phyloP scores from a whole-genome alignment of 2,113 vertebrate species.

The Notechis scutatus region DNA sequence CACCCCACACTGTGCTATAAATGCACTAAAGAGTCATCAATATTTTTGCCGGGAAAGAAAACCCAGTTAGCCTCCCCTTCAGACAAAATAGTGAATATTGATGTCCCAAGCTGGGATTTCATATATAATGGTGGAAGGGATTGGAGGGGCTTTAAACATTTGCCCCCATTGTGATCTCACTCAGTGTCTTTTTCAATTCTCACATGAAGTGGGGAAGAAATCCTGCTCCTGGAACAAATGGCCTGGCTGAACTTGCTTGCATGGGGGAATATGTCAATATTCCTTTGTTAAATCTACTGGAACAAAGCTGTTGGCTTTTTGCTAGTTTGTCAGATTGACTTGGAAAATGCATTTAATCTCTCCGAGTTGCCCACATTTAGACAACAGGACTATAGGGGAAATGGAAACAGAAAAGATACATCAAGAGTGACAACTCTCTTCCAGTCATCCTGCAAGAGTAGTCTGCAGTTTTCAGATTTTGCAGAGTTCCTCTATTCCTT shows the following conservation, averaged over 20 bases:
- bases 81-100: background rate
- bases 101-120: background rate
- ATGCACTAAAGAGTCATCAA: background rate
- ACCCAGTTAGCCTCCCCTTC: background rate
- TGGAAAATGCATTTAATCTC: constrained; percentile 19
- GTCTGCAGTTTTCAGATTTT: background rate
- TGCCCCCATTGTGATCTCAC: background rate
- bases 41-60: background rate
- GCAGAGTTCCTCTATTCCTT: background rate
- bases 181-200: background rate
- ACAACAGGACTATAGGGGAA: background rate
- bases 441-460: background rate
- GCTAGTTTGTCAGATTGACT: background rate
- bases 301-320: background rate
- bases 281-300: constrained; percentile 4
- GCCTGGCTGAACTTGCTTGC: background rate
- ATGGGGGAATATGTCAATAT: constrained; percentile 7
- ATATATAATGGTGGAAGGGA: background rate
- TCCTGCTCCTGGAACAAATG: background rate
- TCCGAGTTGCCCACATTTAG: background rate
- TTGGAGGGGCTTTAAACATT: background rate
- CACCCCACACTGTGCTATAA: background rate
- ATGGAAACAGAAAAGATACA: background rate
- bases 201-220: background rate
- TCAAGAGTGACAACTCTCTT: background rate